These are phyloP conservation scores for Mirza zaza DNA, from an alignment of 2,113 vertebrate genomes.

Conservation along the genomic window DNA sequence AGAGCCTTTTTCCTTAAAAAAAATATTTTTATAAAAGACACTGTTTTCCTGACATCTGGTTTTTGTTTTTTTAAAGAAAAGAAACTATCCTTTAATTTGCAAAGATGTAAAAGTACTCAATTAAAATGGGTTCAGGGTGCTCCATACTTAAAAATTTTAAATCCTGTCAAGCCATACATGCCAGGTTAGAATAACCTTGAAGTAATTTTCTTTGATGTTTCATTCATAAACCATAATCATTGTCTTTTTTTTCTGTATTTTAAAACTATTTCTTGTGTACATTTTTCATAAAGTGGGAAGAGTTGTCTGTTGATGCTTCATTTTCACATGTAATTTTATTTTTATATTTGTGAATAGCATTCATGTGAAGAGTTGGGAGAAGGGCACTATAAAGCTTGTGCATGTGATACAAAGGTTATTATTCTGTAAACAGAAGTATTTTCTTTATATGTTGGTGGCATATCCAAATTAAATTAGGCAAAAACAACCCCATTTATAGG, in stretches of 20 bases:
- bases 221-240: constrained; percentile 72
- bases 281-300: constrained; percentile 66
- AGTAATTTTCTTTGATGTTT: constrained; percentile 69
- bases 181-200: constrained; percentile 53
- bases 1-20: constrained; percentile 1
- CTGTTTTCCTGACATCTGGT: constrained; percentile 25
- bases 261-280: constrained; percentile 59
- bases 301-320: constrained; percentile 71
- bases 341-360: constrained; percentile 64
- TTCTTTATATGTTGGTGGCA: constrained; percentile 55
- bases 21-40: neutral
- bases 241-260: constrained; percentile 79
- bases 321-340: constrained; percentile 79
- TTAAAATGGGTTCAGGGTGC: constrained; percentile 49
- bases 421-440: constrained; percentile 54
- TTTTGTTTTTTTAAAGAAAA: constrained; percentile 53
- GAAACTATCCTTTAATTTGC: constrained; percentile 45
- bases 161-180: constrained; percentile 39
- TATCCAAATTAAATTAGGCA: constrained; percentile 46
- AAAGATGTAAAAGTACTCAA: constrained; percentile 19
- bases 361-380: constrained; percentile 59
- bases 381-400: constrained; percentile 25
- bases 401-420: constrained; percentile 59
- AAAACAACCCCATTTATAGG: constrained; percentile 8
- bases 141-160: constrained; percentile 37